phyloP scores from a whole-genome alignment of 2,797 vertebrate genomes.

The Macrochelys suwanniensis region DNA sequence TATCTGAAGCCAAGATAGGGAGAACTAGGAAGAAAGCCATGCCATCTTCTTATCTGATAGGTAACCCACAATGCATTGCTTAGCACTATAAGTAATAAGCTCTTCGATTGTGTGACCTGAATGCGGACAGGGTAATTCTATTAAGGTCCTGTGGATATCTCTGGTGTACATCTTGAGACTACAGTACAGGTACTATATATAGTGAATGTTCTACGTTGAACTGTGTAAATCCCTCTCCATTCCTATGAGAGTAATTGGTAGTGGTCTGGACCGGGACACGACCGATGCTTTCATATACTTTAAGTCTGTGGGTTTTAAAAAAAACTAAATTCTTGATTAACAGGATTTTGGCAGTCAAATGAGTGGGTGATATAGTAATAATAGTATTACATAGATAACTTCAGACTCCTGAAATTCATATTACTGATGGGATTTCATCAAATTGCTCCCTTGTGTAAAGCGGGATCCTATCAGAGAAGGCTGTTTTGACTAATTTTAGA shows the following conservation, averaged over 20 bases:
- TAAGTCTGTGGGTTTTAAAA: not conserved
- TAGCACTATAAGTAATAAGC: not conserved
- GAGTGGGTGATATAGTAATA: not conserved
- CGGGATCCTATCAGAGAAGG: not conserved
- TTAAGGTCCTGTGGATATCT: not conserved
- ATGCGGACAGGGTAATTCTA: not conserved
- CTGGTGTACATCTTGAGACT: fast-evolving
- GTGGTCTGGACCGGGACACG: not conserved
- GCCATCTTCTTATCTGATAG: not conserved
- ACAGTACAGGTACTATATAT: fast-evolving
- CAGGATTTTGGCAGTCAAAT: not conserved
- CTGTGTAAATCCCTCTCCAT: not conserved
- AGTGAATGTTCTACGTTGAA: not conserved
- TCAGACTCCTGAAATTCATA: not conserved
- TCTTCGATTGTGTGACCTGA: not conserved
- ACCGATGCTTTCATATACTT: not conserved
- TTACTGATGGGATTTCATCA: not conserved
- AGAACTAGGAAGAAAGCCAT: not conserved
- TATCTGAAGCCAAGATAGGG: not conserved
- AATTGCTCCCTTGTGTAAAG: not conserved
- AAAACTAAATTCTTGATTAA: not conserved
- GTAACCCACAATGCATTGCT: not conserved
- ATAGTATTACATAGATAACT: not conserved
- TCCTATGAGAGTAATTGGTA: not conserved
- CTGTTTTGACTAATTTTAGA: not conserved